Evolutionary conservation across 2,797 vertebrate genomes (phyloP).

Genomic region (Distichodus sexfasciatus): DNA sequence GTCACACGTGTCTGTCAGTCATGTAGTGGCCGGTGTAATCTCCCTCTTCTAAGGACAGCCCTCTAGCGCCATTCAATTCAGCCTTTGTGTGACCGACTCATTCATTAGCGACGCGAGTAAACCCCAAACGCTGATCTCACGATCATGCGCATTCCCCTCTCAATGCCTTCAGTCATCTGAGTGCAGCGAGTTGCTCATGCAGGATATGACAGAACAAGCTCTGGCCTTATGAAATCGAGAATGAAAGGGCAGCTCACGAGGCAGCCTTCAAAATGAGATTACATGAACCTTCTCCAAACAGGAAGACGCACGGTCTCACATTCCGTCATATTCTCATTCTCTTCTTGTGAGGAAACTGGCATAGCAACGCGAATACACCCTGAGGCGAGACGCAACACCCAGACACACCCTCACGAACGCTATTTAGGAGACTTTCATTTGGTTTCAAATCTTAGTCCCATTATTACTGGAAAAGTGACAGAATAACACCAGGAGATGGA

Average conservation of each 20-base stretch:
- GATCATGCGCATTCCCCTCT: neutral
- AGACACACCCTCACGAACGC: too few relatives aligned
- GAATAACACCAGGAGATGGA: too few relatives aligned
- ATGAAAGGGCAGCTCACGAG: neutral
- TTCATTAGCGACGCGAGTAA: neutral
- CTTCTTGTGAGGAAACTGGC: too few relatives aligned
- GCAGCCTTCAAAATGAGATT: neutral
- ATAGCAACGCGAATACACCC: too few relatives aligned
- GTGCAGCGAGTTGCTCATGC: neutral
- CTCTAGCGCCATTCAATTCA: neutral
- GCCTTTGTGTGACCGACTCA: neutral
- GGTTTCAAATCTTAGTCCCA: too few relatives aligned
- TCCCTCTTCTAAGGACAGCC: neutral
- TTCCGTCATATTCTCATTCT: too few relatives aligned
- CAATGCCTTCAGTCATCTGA: neutral
- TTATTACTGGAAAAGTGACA: too few relatives aligned
- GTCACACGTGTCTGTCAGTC: neutral
- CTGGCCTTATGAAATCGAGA: neutral
- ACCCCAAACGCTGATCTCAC: neutral
- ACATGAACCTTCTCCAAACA: neutral
- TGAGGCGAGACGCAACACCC: too few relatives aligned
- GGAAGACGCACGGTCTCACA: too few relatives aligned
- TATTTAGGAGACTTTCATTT: too few relatives aligned
- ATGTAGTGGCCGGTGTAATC: neutral
- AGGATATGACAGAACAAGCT: neutral